phyloP scores from a whole-genome alignment of 1,140 invertebrate species.

The Heliconius congener region DNA sequence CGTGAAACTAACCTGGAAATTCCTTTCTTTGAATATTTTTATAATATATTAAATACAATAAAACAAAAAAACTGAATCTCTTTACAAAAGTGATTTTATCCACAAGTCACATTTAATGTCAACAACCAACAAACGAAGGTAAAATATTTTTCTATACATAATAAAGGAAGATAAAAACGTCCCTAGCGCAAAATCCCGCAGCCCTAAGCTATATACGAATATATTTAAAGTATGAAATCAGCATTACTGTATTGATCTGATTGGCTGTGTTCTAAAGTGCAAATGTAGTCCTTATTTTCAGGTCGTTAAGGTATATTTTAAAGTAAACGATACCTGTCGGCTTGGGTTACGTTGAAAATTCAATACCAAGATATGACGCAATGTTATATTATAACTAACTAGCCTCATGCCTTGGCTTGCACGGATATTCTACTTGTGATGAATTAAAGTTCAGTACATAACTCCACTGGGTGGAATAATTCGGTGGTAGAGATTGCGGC shows the following conservation, averaged over 20 bases:
- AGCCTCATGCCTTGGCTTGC: neutral
- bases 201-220: neutral
- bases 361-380: slow-evolving; percentile 7
- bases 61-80: neutral
- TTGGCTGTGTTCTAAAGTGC: neutral
- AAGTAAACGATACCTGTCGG: neutral
- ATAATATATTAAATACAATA: too few relatives aligned
- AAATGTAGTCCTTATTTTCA: neutral
- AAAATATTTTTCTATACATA: neutral
- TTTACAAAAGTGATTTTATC: neutral
- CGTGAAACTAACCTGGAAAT: too few relatives aligned
- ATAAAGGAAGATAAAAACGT: neutral
- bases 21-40: too few relatives aligned
- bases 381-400: slow-evolving; percentile 1
- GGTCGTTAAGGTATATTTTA: neutral
- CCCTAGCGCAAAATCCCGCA: neutral
- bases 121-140: neutral
- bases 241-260: slow-evolving; percentile 6
- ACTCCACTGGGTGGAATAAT: too few relatives aligned
- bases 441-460: too few relatives aligned
- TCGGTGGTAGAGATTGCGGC: too few relatives aligned
- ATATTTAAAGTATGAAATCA: slow-evolving; percentile 12
- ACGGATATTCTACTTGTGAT: neutral
- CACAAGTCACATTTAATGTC: neutral
- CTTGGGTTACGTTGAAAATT: slow-evolving; percentile 10